Evolutionary conservation across 2,888 invertebrate genomes (phyloP).

Genomic region (Tholera decimalis): DNA sequence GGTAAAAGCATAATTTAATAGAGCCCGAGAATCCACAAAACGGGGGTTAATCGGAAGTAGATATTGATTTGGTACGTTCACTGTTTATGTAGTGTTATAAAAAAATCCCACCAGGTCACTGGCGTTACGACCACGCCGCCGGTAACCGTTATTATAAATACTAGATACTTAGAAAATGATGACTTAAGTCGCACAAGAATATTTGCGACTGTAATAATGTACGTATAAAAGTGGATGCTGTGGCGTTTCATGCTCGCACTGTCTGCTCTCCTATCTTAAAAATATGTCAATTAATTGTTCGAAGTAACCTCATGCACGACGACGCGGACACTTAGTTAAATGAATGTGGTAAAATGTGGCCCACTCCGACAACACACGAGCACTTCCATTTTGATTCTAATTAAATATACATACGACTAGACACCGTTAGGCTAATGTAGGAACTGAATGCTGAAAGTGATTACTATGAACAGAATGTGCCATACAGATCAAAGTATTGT

Average conservation of each 20-base stretch:
- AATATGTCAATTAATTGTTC: constrained; percentile 85
- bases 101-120: constrained; percentile 84
- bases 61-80: constrained; percentile 75
- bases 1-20: constrained; percentile 40
- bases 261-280: constrained; percentile 79
- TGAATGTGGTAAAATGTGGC: constrained; percentile 32
- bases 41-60: constrained; percentile 68
- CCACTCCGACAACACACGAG: constrained; percentile 24
- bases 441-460: constrained; percentile 40
- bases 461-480: constrained; percentile 59
- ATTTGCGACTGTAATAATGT: constrained; percentile 81
- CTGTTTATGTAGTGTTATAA: constrained; percentile 75
- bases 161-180: constrained; percentile 78
- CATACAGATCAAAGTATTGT: constrained; percentile 57
- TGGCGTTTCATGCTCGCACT: constrained; percentile 84
- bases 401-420: constrained; percentile 33
- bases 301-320: constrained; percentile 63
- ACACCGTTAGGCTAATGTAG: constrained; percentile 28
- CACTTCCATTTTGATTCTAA: constrained; percentile 50
- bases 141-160: constrained; percentile 75
- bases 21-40: constrained; percentile 55
- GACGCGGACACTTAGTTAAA: constrained; percentile 40
- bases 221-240: constrained; percentile 89
- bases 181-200: constrained; percentile 80
- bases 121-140: constrained; percentile 70